Conservation (phyloP, 2,113 vertebrate genomes). For the Empidonax alnorum region DNA sequence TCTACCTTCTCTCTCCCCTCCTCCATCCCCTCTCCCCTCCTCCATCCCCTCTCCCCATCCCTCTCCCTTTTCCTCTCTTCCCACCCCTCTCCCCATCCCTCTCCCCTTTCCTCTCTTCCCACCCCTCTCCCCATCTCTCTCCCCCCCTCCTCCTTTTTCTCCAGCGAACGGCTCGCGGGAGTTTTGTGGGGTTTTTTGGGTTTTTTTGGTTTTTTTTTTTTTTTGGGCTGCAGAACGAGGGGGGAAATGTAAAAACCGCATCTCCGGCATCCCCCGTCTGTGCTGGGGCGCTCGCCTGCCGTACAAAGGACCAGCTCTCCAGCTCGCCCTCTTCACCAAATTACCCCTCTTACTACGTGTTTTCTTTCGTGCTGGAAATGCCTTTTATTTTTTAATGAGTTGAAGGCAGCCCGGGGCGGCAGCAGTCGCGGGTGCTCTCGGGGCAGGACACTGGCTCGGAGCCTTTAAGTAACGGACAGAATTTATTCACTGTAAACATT, state of each 20-base stretch:
- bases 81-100: not conserved
- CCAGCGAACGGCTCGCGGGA: not conserved
- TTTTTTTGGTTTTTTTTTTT: too few species aligned
- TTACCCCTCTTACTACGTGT: rapidly evolving
- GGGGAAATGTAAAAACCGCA: rapidly evolving
- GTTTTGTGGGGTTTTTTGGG: not conserved
- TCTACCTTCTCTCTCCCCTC: not conserved
- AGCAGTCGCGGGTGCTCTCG: not conserved
- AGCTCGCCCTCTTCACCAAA: not conserved
- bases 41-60: too few species aligned
- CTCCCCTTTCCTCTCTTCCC: too few species aligned
- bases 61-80: too few species aligned
- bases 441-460: not conserved
- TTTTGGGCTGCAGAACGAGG: not conserved
- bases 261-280: not conserved
- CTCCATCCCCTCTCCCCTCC: too few species aligned
- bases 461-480: not conserved
- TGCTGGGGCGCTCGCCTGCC: not conserved
- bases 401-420: not conserved
- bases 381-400: not conserved
- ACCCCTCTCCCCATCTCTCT: not conserved
- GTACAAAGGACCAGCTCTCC: not conserved
- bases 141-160: too few species aligned
- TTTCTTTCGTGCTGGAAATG: not conserved
- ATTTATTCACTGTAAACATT: not conserved